A percentile compares a stretch with the other conserved stretches of the same genome.
Conservation (phyloP, 2,113 vertebrate genomes). For the Phoenicopterus ruber region DNA sequence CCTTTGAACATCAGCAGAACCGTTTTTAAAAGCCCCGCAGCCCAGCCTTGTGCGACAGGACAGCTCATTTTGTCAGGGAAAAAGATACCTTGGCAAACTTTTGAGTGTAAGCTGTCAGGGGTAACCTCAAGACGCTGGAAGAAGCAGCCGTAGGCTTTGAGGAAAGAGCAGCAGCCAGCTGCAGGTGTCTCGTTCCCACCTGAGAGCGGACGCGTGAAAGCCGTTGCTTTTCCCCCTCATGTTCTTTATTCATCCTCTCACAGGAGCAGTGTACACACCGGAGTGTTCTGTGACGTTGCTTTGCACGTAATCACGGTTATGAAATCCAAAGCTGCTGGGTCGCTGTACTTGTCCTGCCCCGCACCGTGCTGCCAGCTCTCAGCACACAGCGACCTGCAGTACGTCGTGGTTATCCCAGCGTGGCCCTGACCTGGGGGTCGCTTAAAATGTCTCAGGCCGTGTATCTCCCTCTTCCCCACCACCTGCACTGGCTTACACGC, state of each 20-base stretch:
- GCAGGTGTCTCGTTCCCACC: neutral
- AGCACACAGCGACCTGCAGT: neutral
- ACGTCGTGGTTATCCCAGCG: fast-evolving
- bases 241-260: neutral
- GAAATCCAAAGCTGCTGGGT: neutral
- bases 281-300: neutral
- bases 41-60: neutral
- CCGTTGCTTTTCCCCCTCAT: fast-evolving
- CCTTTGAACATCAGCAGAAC: constrained; percentile 57
- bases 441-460: neutral
- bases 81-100: constrained; percentile 28
- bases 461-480: neutral
- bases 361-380: fast-evolving
- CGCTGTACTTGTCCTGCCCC: neutral
- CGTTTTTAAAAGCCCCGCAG: neutral
- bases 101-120: neutral
- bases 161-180: neutral
- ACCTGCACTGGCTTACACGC: fast-evolving
- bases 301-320: neutral
- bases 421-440: neutral
- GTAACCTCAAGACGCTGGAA: neutral
- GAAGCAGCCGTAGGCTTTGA: neutral
- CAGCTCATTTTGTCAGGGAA: neutral
- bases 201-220: neutral
- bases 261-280: fast-evolving